Evolutionary conservation across 2,888 invertebrate genomes (phyloP).

Genomic region (Nomada hirtipes): DNA sequence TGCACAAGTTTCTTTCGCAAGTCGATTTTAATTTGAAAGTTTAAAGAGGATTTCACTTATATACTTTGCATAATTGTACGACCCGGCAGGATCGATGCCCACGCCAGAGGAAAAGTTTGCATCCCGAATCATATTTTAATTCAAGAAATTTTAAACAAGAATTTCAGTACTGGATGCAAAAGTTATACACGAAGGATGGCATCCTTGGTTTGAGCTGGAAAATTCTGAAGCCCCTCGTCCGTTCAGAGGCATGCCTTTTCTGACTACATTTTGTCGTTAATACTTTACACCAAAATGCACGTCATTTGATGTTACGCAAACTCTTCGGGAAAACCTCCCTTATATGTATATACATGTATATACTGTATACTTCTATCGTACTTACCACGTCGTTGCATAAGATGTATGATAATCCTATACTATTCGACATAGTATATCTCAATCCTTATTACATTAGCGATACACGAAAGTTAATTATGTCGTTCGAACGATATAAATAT

Average conservation of each 20-base stretch:
- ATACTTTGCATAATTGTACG: background rate
- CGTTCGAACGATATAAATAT: constrained; percentile 30
- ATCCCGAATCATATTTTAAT: background rate
- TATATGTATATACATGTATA: constrained; percentile 76
- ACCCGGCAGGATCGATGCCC: background rate
- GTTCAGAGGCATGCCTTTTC: constrained; percentile 70
- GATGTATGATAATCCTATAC: constrained; percentile 73
- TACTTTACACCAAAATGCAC: constrained; percentile 61
- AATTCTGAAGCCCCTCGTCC: constrained; percentile 50
- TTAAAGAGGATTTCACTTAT: background rate
- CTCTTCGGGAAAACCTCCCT: constrained; percentile 52
- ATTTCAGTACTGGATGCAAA: background rate
- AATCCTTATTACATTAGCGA: constrained; percentile 60
- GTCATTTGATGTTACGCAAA: constrained; percentile 60
- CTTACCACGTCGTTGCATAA: constrained; percentile 60
- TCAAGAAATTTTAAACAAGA: background rate
- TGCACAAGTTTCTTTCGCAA: background rate
- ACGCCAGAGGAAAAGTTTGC: background rate
- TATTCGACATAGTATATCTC: constrained; percentile 57
- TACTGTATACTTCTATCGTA: constrained; percentile 78
- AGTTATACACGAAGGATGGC: constrained; percentile 8
- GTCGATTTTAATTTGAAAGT: background rate
- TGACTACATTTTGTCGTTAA: constrained; percentile 56
- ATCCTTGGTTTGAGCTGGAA: constrained; percentile 51
- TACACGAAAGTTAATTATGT: constrained; percentile 32